phyloP scores from a whole-genome alignment of 2,888 invertebrate species.

The Enchytraeus crypticus region DNA sequence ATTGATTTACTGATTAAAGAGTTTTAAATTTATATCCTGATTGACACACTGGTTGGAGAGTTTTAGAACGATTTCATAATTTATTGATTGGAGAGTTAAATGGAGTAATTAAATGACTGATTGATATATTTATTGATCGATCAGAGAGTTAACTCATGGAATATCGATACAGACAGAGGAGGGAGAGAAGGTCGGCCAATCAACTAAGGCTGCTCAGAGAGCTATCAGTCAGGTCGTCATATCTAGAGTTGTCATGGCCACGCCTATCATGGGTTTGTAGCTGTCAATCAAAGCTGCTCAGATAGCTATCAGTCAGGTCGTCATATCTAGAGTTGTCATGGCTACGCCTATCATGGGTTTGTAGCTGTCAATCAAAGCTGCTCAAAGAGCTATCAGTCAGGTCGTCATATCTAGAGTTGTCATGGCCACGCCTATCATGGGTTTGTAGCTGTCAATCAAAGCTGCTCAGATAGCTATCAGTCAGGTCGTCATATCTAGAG shows the following conservation, averaged over 20 bases:
- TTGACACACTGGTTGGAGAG: too few relatives aligned
- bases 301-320: conserved; percentile 76
- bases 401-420: conserved; percentile 78
- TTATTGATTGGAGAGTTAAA: too few relatives aligned
- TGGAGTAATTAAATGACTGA: too few relatives aligned
- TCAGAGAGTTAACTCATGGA: conserved; percentile 69
- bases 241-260: conserved; percentile 82
- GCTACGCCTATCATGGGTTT: conserved; percentile 88
- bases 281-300: conserved; percentile 56
- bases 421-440: conserved; percentile 93
- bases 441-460: conserved; percentile 59
- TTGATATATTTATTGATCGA: too few relatives aligned
- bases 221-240: conserved; percentile 82
- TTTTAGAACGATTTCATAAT: too few relatives aligned
- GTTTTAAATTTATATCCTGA: too few relatives aligned
- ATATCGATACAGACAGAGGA: conserved; percentile 71
- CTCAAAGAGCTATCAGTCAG: conserved; percentile 71
- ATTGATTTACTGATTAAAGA: too few relatives aligned
- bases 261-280: conserved; percentile 80
- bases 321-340: conserved; percentile 81
- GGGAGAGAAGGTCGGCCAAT: conserved; percentile 61
- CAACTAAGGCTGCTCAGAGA: conserved; percentile 61
- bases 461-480: conserved; percentile 76
- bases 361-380: conserved; percentile 60
- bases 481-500: conserved; percentile 77